A percentile compares a stretch with the other conserved stretches of the same genome.
Evolutionary conservation across 2,113 vertebrate species (phyloP).

Genomic region (Odocoileus virginianus): DNA sequence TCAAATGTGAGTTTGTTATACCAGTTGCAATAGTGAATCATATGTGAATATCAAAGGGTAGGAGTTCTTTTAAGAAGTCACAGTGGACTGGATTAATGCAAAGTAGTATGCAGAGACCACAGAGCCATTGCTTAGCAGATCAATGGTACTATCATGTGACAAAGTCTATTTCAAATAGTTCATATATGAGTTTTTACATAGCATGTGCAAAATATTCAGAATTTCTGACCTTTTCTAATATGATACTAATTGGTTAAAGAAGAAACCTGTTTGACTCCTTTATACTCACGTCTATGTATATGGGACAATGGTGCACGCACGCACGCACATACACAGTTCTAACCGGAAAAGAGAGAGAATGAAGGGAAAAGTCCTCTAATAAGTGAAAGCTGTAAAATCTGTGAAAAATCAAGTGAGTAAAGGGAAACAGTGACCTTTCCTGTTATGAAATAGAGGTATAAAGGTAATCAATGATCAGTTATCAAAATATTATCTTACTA

Average conservation of each 20-base stretch:
- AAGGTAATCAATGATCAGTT: neutral
- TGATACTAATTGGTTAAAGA: neutral
- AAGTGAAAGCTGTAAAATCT: neutral
- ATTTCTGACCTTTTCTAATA: neutral
- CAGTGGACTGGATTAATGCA: neutral
- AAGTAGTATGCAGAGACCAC: neutral
- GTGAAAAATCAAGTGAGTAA: neutral
- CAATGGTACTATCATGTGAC: neutral
- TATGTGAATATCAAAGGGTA: neutral
- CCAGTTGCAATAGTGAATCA: neutral
- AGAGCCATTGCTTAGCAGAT: neutral
- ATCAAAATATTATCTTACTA: neutral
- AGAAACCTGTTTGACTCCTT: neutral
- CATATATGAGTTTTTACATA: neutral
- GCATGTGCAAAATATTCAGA: neutral
- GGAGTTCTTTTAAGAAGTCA: neutral
- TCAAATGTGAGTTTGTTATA: neutral
- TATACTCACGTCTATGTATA: neutral
- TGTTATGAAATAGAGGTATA: neutral
- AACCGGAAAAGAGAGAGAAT: neutral
- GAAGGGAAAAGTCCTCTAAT: neutral
- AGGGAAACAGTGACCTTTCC: neutral
- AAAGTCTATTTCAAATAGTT: neutral
- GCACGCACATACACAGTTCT: neutral
- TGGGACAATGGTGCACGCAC: fast-evolving